phyloP scores from a whole-genome alignment of 2,888 invertebrate genomes.

The Diploptera punctata region DNA sequence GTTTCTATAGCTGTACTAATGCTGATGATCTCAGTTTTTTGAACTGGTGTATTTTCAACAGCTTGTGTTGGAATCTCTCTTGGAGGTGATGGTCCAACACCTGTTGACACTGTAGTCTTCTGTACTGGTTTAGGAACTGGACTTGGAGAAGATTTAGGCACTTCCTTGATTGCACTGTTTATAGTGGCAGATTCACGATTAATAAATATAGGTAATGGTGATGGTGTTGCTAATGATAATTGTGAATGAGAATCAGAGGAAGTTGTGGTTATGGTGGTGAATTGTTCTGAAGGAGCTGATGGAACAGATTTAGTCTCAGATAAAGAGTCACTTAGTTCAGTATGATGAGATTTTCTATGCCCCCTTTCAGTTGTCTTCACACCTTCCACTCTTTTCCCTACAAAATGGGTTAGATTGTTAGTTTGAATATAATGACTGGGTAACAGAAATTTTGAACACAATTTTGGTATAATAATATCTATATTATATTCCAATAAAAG shows the following conservation, averaged over 20 bases:
- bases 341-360: constrained; percentile 31
- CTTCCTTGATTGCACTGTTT: neutral
- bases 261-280: constrained; percentile 27
- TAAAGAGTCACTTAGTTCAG: constrained; percentile 39
- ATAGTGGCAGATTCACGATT: neutral
- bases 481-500: neutral
- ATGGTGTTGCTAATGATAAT: constrained; percentile 34
- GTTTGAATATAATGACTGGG: neutral
- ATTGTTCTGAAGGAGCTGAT: constrained; percentile 35
- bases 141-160: neutral
- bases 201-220: constrained; percentile 31
- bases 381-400: constrained; percentile 38
- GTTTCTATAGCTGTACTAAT: constrained; percentile 1
- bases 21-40: no score
- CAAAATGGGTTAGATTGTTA: constrained; percentile 38
- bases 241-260: constrained; percentile 41
- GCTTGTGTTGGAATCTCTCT: constrained; percentile 53
- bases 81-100: constrained; percentile 69
- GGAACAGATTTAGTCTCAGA: constrained; percentile 41
- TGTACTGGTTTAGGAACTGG: neutral
- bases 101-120: constrained; percentile 60
- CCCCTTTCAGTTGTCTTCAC: constrained; percentile 33
- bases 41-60: neutral
- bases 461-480: constrained; percentile 6
- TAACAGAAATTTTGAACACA: constrained; percentile 18